Base-by-base conservation (phyloP, 2,888 invertebrate species). In the Osmoderma eremita region DNA sequence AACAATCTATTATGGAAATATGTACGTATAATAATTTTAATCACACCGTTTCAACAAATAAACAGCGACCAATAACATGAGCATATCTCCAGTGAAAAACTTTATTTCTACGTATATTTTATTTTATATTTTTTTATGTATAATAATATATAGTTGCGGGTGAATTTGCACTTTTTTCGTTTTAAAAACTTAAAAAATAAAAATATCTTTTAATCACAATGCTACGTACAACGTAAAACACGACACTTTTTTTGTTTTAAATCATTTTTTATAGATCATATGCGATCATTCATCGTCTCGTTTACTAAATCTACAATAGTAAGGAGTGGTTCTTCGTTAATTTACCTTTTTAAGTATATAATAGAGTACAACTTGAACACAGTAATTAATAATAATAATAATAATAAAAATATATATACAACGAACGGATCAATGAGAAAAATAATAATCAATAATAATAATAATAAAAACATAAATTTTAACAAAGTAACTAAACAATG, bases 201-300 rank as follows among this genome's bases (percentile, higher is more conserved):
- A 66, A 78, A 80, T 80, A 73, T 74, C 30, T 67, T 67, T 69
- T 63, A 78, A 81, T 80, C 80, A 81, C 80, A 80, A 78, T 74
- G 74, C 75, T 78, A 78, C 77, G 76, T 75, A 77, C 76, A 75
- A 78, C 76, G 73, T 72, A 74, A 74, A 73, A 24, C 58, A 45
- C 58, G 58, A 45, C n/a, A n/a, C n/a, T 45, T 61, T 61, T 45
- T 17, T 48, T 20, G 30, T 48, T 48, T 61, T 48, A 48, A 54
- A 39, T 54, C 36, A 54, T 54, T 56, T 41, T 61, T 61, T 61
- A 61, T 61, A 61, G 58, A 61, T 61, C 58, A n/a, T 61, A 61
- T 30, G 10, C 58, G 58, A 61, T 61, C 48, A 36, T 38, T 39
- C n/a, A n/a, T n/a, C 51, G 30, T 53, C 64, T 41, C 17, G 10